Evolutionary conservation across 1,140 invertebrate species (phyloP).

Genomic region (Pogonus chalceus): DNA sequence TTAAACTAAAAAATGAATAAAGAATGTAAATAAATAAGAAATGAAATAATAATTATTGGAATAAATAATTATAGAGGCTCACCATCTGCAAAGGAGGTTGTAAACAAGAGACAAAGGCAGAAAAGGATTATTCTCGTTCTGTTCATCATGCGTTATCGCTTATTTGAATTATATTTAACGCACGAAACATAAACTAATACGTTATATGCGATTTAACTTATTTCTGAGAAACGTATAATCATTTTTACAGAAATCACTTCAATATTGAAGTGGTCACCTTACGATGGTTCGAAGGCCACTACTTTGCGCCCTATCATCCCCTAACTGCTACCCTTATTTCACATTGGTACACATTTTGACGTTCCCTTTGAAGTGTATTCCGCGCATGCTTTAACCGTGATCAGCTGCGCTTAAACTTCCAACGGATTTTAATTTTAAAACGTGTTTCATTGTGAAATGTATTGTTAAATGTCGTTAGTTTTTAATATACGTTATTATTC

Average conservation of each 20-base stretch:
- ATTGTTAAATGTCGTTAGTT: background rate
- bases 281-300: constrained; percentile 2
- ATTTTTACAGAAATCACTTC: background rate
- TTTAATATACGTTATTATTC: background rate
- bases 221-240: constrained; percentile 3
- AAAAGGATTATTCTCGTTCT: background rate
- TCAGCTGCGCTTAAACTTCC: background rate
- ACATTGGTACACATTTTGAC: background rate
- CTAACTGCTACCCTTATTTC: background rate
- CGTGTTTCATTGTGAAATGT: background rate
- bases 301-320: background rate
- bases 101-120: background rate
- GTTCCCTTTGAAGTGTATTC: background rate
- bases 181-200: background rate
- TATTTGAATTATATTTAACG: background rate
- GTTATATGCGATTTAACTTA: background rate
- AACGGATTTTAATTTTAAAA: constrained; percentile 2
- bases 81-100: background rate
- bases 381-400: background rate
- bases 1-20: too few species aligned
- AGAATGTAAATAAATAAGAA: background rate
- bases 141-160: background rate
- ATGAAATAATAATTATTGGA: background rate
- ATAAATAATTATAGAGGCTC: background rate
- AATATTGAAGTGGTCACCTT: background rate